phyloP scores from a whole-genome alignment of 2,888 invertebrate species.

The Standfussiana lucernea region DNA sequence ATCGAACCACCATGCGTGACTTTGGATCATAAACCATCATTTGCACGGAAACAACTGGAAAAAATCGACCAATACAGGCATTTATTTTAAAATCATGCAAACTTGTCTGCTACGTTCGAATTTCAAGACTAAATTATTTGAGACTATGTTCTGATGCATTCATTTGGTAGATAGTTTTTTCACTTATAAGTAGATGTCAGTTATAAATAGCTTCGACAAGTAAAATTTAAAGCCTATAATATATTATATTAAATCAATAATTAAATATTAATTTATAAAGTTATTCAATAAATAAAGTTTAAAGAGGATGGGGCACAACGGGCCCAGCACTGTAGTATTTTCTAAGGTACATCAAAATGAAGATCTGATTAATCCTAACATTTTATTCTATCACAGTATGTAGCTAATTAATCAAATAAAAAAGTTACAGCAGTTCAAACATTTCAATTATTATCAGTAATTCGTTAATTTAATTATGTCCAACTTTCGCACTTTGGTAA shows the following conservation, averaged over 20 bases:
- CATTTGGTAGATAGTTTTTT: slow-evolving; percentile 5
- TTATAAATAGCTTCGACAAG: background rate
- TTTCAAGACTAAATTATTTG: slow-evolving; percentile 4
- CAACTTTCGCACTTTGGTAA: too few species aligned
- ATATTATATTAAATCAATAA: too few species aligned
- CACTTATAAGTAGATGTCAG: background rate
- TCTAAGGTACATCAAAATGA: too few species aligned
- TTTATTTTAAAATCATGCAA: slow-evolving; percentile 36
- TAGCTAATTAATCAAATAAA: too few species aligned
- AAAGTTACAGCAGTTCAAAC: too few species aligned
- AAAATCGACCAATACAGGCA: slow-evolving; percentile 26
- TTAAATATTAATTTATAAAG: background rate
- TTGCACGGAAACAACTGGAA: slow-evolving; percentile 40
- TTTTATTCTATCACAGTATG: too few species aligned
- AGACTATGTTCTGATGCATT: background rate
- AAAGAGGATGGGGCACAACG: too few species aligned
- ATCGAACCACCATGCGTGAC: slow-evolving; percentile 52
- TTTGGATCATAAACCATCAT: slow-evolving; percentile 52
- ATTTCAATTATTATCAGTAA: too few species aligned
- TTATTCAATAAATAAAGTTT: background rate
- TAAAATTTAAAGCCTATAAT: too few species aligned
- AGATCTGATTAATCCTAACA: too few species aligned
- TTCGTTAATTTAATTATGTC: too few species aligned
- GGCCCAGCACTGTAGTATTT: too few species aligned
- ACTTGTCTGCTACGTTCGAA: slow-evolving; percentile 9